Conservation (phyloP, 1,140 invertebrate species). For the Zaprionus kolodkinae region DNA sequence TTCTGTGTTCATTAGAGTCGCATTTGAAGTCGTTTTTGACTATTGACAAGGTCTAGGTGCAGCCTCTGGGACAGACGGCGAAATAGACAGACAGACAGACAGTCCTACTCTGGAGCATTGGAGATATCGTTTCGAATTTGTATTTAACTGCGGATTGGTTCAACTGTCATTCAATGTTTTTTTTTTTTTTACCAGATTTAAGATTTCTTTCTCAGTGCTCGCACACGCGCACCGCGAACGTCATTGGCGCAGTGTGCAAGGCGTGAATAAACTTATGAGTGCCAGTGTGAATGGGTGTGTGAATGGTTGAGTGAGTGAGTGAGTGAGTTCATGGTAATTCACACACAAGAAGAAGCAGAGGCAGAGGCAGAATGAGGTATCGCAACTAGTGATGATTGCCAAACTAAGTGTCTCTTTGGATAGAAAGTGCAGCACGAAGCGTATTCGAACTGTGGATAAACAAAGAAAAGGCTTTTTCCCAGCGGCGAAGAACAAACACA, state of each 20-base stretch:
- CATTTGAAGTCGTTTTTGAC: conserved; percentile 56
- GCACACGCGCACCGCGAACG: conserved; percentile 53
- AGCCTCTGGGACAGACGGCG: conserved; percentile 37
- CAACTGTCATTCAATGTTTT: conserved; percentile 52
- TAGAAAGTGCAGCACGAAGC: conserved; percentile 27
- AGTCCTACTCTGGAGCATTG: conserved; percentile 60
- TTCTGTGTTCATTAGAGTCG: conserved; percentile 57
- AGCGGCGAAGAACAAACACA: conserved; percentile 54
- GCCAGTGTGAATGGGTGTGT: neutral
- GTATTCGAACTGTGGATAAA: neutral
- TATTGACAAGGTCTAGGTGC: conserved; percentile 80
- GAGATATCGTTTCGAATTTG: conserved; percentile 62
- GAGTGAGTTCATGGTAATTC: conserved; percentile 35
- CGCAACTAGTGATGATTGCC: conserved; percentile 8
- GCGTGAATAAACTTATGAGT: conserved; percentile 13
- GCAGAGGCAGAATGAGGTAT: conserved; percentile 7
- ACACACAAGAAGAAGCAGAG: conserved; percentile 4
- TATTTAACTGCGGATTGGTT: conserved; percentile 49
- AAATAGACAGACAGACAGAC: conserved; percentile 5
- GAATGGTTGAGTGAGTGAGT: conserved; percentile 11
- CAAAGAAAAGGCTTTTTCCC: conserved; percentile 34
- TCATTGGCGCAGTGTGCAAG: conserved; percentile 42
- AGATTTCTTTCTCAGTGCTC: conserved; percentile 57
- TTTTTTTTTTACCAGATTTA: conserved; percentile 24
- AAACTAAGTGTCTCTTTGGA: conserved; percentile 14